Percentiles rank a stretch among this genome's conserved stretches.
Evolutionary conservation across 2,888 invertebrate genomes (phyloP).

Genomic region (Dryocosmus kuriphilus): DNA sequence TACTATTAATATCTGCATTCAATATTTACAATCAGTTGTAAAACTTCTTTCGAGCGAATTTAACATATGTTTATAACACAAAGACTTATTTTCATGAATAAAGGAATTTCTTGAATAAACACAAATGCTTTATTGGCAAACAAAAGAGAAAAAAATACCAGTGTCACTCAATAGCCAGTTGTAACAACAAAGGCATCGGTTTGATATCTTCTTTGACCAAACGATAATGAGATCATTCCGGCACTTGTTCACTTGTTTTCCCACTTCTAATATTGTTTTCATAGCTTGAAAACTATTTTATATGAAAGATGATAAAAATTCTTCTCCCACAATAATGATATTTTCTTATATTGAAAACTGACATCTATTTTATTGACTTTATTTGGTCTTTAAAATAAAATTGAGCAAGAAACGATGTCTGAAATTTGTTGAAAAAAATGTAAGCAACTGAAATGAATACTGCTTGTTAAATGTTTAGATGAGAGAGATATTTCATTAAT

Average conservation of each 20-base stretch:
- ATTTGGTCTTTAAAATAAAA: neutral
- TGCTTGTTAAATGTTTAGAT: neutral
- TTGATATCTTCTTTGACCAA: constrained; percentile 1
- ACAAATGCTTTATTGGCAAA: neutral
- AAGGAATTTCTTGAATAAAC: neutral
- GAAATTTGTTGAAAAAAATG: neutral
- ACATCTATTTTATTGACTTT: no score
- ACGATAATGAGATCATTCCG: neutral
- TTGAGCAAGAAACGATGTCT: neutral
- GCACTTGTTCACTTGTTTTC: neutral
- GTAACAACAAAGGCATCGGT: neutral
- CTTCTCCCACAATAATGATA: no score
- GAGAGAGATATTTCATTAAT: neutral
- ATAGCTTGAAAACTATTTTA: neutral
- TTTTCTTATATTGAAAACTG: no score
- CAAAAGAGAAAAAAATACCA: neutral
- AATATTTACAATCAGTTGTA: neutral
- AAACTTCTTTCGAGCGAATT: neutral
- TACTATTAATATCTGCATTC: no score
- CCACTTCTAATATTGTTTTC: neutral
- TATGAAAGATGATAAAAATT: neutral
- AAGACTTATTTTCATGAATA: neutral
- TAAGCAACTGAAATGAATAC: neutral
- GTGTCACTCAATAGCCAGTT: neutral
- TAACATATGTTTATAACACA: neutral